These are phyloP conservation scores for Lontra canadensis DNA, from an alignment of 2,113 vertebrate species.

Conservation along the genomic window DNA sequence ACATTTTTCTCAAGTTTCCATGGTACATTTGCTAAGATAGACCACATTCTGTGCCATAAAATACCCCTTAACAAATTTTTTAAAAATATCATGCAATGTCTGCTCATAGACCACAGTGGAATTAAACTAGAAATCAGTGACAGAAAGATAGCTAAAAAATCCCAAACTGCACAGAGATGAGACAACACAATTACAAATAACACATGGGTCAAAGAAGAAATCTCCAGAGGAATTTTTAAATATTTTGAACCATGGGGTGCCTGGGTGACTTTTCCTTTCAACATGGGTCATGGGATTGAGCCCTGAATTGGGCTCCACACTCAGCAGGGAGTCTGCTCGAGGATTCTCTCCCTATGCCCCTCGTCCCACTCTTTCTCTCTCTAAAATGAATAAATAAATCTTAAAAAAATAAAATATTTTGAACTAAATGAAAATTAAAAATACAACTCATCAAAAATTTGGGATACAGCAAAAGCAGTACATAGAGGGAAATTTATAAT, in stretches of 20 bases:
- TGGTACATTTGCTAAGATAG: neutral
- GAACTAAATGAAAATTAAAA: neutral
- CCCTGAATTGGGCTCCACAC: neutral
- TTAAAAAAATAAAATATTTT: neutral
- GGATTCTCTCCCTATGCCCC: neutral
- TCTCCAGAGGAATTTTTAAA: neutral
- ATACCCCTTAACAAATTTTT: neutral
- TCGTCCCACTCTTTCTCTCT: neutral
- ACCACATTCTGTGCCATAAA: neutral
- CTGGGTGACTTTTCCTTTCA: neutral
- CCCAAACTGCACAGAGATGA: neutral
- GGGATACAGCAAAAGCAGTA: neutral
- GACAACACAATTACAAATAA: neutral
- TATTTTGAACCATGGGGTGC: neutral
- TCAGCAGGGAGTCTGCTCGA: neutral
- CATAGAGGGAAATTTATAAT: neutral
- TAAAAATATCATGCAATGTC: neutral
- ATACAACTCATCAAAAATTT: neutral
- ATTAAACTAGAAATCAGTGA: constrained; percentile 11
- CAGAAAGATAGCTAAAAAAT: neutral
- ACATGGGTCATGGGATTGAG: neutral
- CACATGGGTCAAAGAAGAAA: neutral
- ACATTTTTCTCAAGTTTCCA: neutral
- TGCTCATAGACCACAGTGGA: neutral
- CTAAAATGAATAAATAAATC: neutral